These are phyloP conservation scores for Jacana jacana DNA, from an alignment of 2,113 vertebrate genomes.

Conservation along the genomic window DNA sequence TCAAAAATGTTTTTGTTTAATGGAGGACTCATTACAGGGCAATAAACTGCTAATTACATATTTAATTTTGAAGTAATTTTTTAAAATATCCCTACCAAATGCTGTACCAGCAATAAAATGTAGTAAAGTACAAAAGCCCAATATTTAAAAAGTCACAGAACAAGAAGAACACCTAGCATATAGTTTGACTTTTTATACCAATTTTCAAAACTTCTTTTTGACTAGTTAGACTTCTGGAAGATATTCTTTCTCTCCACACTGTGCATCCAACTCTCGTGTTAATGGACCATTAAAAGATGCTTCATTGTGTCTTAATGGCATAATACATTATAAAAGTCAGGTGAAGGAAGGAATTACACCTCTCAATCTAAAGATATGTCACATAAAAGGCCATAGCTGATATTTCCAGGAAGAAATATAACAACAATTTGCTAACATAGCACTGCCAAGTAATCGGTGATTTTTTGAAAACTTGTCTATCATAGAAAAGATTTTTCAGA, in stretches of 20 bases:
- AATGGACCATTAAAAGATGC: conserved; percentile 54
- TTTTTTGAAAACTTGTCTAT: background rate
- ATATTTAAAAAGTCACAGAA: background rate
- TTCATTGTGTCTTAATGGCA: conserved; percentile 49
- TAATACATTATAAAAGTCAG: conserved; percentile 39
- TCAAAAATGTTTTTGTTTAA: background rate
- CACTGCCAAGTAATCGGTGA: background rate
- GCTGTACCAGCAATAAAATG: background rate
- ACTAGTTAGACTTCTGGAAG: background rate
- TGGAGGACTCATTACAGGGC: background rate
- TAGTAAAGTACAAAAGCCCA: background rate
- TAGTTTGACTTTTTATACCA: background rate
- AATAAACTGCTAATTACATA: background rate
- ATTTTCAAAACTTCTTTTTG: conserved; percentile 14
- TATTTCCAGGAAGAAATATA: conserved; percentile 1
- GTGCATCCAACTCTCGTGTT: background rate
- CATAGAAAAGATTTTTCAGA: background rate
- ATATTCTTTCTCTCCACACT: background rate
- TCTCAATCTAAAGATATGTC: conserved; percentile 6
- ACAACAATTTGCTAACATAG: background rate
- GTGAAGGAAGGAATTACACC: conserved; percentile 26
- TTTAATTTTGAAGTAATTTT: background rate
- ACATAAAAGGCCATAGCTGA: background rate
- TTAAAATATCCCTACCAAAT: background rate
- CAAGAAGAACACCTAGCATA: background rate